phyloP scores from a whole-genome alignment of 2,113 vertebrate genomes.

The Choloepus hoffmanni region DNA sequence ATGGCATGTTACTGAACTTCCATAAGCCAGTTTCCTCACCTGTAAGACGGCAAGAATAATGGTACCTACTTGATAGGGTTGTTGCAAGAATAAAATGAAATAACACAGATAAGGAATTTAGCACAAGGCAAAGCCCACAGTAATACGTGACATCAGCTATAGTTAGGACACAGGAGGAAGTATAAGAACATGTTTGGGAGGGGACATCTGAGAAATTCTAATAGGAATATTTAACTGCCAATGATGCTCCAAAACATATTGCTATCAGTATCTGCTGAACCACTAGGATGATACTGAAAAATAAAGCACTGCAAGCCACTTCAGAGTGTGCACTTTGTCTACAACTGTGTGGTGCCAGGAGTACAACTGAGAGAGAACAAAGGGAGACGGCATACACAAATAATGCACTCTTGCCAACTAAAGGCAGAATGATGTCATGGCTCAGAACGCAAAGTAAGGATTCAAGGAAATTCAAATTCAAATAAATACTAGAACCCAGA shows the following conservation, averaged over 20 bases:
- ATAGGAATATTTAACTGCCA: neutral
- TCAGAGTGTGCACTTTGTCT: neutral
- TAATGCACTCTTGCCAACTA: neutral
- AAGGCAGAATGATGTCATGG: neutral
- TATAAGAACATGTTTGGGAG: neutral
- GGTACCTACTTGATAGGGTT: neutral
- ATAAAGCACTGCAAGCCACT: neutral
- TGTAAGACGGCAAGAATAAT: neutral
- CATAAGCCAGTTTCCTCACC: neutral
- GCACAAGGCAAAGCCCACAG: neutral
- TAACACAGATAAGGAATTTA: neutral
- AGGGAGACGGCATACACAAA: neutral
- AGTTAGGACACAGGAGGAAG: neutral
- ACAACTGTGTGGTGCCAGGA: too few species aligned
- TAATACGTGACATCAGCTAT: neutral
- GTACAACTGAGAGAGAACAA: neutral
- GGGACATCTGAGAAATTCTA: neutral
- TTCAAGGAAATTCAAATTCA: neutral
- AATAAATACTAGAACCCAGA: neutral
- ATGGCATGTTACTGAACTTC: neutral
- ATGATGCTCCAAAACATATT: neutral
- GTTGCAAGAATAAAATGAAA: neutral
- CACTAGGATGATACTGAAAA: neutral
- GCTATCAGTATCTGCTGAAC: neutral
- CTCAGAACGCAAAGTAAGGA: neutral